These are phyloP conservation scores for Columbina picui DNA, from an alignment of 2,113 vertebrate genomes.

Conservation along the genomic window DNA sequence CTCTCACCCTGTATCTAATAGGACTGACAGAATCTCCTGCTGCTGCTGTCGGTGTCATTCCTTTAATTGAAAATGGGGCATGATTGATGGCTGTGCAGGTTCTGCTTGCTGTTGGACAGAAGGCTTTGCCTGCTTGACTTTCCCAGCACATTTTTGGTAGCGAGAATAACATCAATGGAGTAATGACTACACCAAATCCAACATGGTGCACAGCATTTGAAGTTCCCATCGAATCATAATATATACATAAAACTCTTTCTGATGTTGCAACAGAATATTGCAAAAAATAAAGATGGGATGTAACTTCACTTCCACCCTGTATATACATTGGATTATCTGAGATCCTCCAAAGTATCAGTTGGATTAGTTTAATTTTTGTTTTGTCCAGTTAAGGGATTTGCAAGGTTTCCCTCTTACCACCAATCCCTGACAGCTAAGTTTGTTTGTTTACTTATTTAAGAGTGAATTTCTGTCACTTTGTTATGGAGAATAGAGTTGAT, in stretches of 20 bases:
- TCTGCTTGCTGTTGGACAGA: constrained; percentile 21
- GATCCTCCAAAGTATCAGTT: background rate
- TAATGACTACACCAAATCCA: constrained; percentile 21
- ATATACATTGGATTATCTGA: background rate
- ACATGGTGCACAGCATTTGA: background rate
- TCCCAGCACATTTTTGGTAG: constrained; percentile 32
- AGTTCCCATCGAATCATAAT: background rate
- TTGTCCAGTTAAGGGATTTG: constrained; percentile 4
- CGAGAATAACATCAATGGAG: background rate
- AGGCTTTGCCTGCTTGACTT: constrained; percentile 29
- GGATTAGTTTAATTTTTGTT: background rate
- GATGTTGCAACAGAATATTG: background rate
- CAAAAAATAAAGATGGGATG: background rate
- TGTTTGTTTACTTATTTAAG: background rate
- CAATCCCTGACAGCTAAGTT: constrained; percentile 25
- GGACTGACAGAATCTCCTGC: constrained; percentile 42
- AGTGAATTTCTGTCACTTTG: background rate
- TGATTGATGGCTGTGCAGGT: constrained; percentile 61
- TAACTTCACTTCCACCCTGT: background rate
- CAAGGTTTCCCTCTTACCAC: background rate
- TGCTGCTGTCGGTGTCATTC: constrained; percentile 29
- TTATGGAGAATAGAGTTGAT: background rate
- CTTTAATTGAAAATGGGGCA: constrained; percentile 68
- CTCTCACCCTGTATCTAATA: constrained; percentile 35
- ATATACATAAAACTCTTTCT: background rate